Conservation (phyloP, 2,888 invertebrate genomes). For the Drosophila austrosaltans region DNA sequence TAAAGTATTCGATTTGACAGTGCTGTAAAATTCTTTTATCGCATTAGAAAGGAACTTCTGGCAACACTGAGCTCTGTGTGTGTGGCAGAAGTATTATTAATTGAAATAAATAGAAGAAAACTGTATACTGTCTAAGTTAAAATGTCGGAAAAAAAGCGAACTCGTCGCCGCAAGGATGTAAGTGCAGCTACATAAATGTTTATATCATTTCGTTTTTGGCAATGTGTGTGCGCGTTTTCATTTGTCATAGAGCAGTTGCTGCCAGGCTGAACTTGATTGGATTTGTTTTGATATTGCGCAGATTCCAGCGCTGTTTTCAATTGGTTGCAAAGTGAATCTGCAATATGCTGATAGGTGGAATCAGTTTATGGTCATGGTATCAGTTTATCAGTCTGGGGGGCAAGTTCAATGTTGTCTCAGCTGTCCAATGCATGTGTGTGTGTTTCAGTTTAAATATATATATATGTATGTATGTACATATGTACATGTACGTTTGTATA, state of each 20-base stretch:
- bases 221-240: constrained; percentile 23
- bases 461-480: background rate
- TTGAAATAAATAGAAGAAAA: constrained; percentile 38
- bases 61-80: constrained; percentile 51
- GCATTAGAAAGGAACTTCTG: background rate
- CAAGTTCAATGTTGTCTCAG: constrained; percentile 40
- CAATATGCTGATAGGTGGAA: constrained; percentile 25
- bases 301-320: background rate
- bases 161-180: constrained; percentile 83
- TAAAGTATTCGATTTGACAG: no score
- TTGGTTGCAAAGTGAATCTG: constrained; percentile 23
- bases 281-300: constrained; percentile 51
- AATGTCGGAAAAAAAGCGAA: constrained; percentile 83
- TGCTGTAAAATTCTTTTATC: background rate
- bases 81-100: constrained; percentile 60
- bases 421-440: constrained; percentile 34
- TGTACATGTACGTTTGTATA: background rate
- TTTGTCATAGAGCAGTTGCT: constrained; percentile 60
- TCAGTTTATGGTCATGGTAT: constrained; percentile 13
- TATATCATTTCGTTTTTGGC: constrained; percentile 34
- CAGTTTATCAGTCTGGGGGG: constrained; percentile 35
- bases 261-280: constrained; percentile 57
- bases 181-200: constrained; percentile 56
- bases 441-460: constrained; percentile 6
- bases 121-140: constrained; percentile 38